These are phyloP conservation scores for Hypsopygia costalis DNA, from an alignment of 2,888 invertebrate species.

Conservation along the genomic window DNA sequence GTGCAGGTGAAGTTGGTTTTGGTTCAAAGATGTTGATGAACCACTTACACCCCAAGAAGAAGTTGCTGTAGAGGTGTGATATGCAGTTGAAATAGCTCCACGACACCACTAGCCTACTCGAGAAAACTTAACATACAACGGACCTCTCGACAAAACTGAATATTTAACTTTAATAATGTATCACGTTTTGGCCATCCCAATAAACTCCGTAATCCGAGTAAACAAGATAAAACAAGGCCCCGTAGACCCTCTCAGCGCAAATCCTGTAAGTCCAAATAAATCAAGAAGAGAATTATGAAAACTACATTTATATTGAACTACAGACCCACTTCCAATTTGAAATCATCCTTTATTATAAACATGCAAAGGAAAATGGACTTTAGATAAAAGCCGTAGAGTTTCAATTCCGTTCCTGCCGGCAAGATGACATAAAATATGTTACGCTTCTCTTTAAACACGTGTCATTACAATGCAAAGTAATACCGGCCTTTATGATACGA, in stretches of 20 bases:
- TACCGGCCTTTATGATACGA: constrained; percentile 29
- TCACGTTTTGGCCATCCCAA: neutral
- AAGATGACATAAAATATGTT: constrained; percentile 21
- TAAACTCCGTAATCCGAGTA: neutral
- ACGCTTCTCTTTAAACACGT: constrained; percentile 30
- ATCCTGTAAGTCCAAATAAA: constrained; percentile 11
- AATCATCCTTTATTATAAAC: constrained; percentile 13
- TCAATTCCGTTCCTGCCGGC: neutral
- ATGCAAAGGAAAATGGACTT: neutral
- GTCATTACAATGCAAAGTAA: constrained; percentile 36
- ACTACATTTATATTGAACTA: constrained; percentile 17
- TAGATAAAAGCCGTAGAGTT: neutral
- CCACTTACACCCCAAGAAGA: too few species aligned
- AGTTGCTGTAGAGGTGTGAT: too few species aligned
- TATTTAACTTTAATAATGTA: too few species aligned
- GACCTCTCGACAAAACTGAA: too few species aligned
- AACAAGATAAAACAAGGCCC: neutral
- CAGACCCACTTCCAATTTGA: constrained; percentile 21
- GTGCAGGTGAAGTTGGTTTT: too few species aligned
- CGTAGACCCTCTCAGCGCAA: neutral
- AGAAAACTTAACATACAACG: too few species aligned
- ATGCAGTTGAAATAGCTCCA: too few species aligned
- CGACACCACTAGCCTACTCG: too few species aligned
- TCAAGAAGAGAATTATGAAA: constrained; percentile 13
- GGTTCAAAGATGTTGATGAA: too few species aligned